These are phyloP conservation scores for Sebastes cheni DNA, from an alignment of 2,797 vertebrate genomes.

Conservation along the genomic window DNA sequence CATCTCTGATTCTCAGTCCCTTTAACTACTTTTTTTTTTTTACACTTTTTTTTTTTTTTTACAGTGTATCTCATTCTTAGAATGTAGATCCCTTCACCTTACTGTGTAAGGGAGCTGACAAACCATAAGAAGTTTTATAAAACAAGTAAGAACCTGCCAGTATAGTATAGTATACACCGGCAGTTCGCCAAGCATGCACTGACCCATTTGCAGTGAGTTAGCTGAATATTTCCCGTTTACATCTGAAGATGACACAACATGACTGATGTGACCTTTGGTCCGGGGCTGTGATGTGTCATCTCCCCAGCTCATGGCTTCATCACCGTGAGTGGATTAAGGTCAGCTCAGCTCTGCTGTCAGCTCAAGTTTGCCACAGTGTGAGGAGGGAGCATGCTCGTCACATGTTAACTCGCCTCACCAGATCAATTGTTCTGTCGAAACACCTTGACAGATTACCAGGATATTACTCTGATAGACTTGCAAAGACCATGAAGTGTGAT, in stretches of 20 bases:
- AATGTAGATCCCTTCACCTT: background rate
- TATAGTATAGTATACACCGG: too few relatives aligned
- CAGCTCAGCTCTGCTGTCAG: background rate
- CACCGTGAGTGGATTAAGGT: background rate
- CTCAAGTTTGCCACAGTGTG: background rate
- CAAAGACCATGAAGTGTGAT: background rate
- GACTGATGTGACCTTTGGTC: constrained; percentile 3
- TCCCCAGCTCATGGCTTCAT: background rate
- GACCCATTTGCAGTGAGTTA: background rate
- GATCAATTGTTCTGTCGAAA: background rate
- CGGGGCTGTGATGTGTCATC: background rate
- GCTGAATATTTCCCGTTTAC: background rate
- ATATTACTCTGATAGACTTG: background rate
- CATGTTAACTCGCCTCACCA: background rate
- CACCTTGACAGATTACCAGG: background rate
- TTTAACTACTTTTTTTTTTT: too few relatives aligned
- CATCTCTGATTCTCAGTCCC: too few relatives aligned
- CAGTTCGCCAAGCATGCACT: background rate
- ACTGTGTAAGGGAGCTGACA: background rate
- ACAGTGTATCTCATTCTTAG: too few relatives aligned
- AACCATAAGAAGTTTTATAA: background rate
- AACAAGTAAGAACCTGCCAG: too few relatives aligned
- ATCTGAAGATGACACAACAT: constrained; percentile 1
- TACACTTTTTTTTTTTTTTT: too few relatives aligned
- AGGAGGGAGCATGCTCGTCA: background rate